Percentiles rank a stretch among this genome's conserved stretches.
phyloP scores from a whole-genome alignment of 2,797 vertebrate genomes.

The Anniella stebbinsi region DNA sequence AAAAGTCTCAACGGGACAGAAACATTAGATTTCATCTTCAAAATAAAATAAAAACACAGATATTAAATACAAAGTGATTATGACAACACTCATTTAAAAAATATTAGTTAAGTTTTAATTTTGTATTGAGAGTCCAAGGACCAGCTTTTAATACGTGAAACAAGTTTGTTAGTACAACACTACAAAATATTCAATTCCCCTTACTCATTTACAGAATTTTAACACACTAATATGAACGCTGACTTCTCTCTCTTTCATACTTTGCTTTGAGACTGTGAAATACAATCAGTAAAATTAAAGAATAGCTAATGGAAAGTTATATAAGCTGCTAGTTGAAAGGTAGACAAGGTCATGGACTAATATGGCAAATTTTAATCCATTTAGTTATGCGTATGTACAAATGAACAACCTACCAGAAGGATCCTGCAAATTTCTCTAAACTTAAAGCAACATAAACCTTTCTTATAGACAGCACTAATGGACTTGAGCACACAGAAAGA shows the following conservation, averaged over 20 bases:
- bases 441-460: background rate
- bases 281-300: background rate
- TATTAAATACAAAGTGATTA: background rate
- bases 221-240: background rate
- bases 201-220: background rate
- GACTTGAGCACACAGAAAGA: background rate
- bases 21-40: background rate
- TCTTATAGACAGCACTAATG: background rate
- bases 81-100: background rate
- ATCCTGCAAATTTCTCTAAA: constrained; percentile 1
- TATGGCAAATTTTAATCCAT: background rate
- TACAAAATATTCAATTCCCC: background rate
- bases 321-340: constrained; percentile 6
- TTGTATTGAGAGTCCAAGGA: background rate
- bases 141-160: background rate
- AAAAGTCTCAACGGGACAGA: background rate
- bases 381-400: background rate
- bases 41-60: background rate
- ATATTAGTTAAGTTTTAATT: constrained; percentile 7
- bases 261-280: background rate
- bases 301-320: background rate
- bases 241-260: background rate
- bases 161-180: background rate
- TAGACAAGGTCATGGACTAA: background rate
- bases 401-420: background rate